phyloP scores from a whole-genome alignment of 2,797 vertebrate genomes.

The Diglossa cyanea region DNA sequence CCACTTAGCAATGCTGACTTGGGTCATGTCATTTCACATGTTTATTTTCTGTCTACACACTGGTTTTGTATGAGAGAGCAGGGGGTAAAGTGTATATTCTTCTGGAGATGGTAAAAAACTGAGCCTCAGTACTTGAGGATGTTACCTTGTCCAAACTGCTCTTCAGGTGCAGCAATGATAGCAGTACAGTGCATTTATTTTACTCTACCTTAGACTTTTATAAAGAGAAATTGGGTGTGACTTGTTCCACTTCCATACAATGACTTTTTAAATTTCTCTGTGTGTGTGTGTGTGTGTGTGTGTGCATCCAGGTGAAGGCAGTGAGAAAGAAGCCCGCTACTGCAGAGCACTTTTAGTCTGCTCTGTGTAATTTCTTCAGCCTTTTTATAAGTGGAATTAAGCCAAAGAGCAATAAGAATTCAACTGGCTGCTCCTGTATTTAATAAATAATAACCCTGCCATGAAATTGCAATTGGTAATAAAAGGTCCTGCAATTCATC shows the following conservation, averaged over 20 bases:
- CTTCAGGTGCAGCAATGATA: background rate
- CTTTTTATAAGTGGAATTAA: constrained; percentile 20
- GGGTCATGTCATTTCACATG: accelerated
- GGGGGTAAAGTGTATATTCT: background rate
- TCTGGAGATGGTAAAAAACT: background rate
- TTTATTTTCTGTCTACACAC: background rate
- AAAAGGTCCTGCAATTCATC: constrained; percentile 29
- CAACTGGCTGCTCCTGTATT: constrained; percentile 29
- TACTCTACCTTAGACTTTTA: background rate
- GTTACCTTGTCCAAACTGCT: background rate
- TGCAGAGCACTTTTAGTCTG: background rate
- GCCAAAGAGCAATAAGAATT: background rate
- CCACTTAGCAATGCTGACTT: background rate
- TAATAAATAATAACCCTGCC: constrained; percentile 61
- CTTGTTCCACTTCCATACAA: background rate
- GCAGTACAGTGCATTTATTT: background rate
- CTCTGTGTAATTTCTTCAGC: background rate
- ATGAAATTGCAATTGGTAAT: constrained; percentile 48
- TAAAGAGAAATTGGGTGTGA: background rate
- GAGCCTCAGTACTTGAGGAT: background rate
- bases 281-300: background rate
- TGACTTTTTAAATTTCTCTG: background rate
- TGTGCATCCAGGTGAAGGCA: background rate
- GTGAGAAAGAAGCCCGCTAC: background rate
- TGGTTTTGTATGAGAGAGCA: background rate